Evolutionary conservation across 1,140 invertebrate genomes (phyloP).

Genomic region (honey bee (Apis mellifera)): DNA sequence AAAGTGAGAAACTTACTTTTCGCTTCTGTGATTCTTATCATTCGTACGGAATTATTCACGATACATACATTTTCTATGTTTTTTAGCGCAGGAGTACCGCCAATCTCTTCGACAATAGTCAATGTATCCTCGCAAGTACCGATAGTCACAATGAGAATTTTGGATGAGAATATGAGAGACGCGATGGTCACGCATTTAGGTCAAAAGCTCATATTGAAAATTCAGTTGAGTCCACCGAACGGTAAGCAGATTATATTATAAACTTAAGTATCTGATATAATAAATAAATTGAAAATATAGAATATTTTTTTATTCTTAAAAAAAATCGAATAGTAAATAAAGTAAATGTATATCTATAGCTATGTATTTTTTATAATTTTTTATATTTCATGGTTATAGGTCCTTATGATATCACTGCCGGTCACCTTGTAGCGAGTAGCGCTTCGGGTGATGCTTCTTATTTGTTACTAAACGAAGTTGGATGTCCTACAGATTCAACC

Average conservation of each 20-base stretch:
- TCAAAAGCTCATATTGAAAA: slow-evolving; percentile 77
- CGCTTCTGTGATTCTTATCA: background rate
- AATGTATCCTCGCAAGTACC: slow-evolving; percentile 71
- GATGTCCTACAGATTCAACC: slow-evolving; percentile 82
- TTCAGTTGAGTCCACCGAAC: slow-evolving; percentile 75
- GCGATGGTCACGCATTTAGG: slow-evolving; percentile 76
- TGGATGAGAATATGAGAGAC: slow-evolving; percentile 65
- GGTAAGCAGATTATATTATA: slow-evolving; percentile 64
- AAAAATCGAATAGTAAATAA: too few species aligned
- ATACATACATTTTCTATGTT: background rate
- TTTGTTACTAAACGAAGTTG: slow-evolving; percentile 80
- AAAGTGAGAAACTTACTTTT: slow-evolving; percentile 68
- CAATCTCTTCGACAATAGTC: slow-evolving; percentile 70
- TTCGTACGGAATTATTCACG: too few species aligned
- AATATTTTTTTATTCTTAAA: too few species aligned
- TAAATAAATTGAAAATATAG: too few species aligned
- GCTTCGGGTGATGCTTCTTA: slow-evolving; percentile 80
- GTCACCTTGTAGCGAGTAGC: slow-evolving; percentile 82
- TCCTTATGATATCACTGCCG: slow-evolving; percentile 82
- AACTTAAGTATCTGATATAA: too few species aligned
- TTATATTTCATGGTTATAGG: slow-evolving; percentile 66
- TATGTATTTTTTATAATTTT: slow-evolving; percentile 20
- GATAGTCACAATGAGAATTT: slow-evolving; percentile 71
- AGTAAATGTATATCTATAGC: too few species aligned
- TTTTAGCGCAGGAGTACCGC: slow-evolving; percentile 73